A percentile compares a stretch with the other conserved stretches of the same genome.
Conservation (phyloP, 2,888 invertebrate species). For the Mythimna impura region DNA sequence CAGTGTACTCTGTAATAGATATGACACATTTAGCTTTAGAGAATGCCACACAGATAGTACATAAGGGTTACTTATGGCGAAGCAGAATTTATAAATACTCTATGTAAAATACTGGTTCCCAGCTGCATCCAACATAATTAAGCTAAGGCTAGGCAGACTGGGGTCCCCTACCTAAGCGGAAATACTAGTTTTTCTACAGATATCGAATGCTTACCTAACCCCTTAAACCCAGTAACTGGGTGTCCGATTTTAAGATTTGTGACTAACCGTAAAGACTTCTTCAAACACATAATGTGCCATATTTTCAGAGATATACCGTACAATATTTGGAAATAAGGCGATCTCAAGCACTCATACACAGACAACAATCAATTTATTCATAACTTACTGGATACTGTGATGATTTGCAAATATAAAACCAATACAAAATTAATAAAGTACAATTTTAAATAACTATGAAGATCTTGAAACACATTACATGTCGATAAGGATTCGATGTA, state of each 20-base stretch:
- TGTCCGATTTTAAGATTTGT: no score
- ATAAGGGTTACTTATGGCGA: no score
- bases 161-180: no score
- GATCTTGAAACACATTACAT: conserved; percentile 1
- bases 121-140: no score
- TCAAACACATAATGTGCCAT: background rate
- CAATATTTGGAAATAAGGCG: conserved; percentile 14
- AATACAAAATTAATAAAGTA: conserved; percentile 35
- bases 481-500: background rate
- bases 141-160: no score
- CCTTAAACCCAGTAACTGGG: no score
- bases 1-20: conserved; percentile 8
- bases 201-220: no score
- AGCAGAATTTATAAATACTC: no score
- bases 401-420: conserved; percentile 40
- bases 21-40: background rate
- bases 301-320: background rate
- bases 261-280: background rate
- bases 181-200: no score
- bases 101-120: no score
- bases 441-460: conserved; percentile 25
- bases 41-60: background rate
- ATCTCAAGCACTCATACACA: conserved; percentile 40
- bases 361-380: conserved; percentile 6
- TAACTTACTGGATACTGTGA: conserved; percentile 34